Conservation (phyloP, 2,113 vertebrate genomes). For the Datnioides undecimradiatus region DNA sequence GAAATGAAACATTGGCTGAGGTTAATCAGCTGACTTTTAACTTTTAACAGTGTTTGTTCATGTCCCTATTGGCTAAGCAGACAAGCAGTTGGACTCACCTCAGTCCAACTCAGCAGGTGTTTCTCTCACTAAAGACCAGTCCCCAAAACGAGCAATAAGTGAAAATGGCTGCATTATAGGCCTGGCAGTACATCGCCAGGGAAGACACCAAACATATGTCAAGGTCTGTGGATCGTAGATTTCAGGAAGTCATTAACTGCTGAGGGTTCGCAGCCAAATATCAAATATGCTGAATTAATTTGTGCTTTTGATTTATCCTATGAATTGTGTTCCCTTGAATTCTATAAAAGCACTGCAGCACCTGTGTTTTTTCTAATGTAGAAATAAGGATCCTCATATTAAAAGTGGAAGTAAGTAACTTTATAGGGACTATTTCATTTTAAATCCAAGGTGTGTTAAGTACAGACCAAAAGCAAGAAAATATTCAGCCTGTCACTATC, state of each 20-base stretch:
- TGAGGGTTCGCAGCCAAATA: slow-evolving; percentile 6
- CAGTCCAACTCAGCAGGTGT: slow-evolving; percentile 42
- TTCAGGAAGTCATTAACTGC: slow-evolving; percentile 24
- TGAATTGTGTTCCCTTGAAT: not conserved
- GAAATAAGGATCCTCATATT: not conserved
- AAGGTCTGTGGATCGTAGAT: slow-evolving; percentile 15
- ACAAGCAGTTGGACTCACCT: slow-evolving; percentile 5
- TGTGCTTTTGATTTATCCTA: not conserved
- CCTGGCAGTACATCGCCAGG: slow-evolving; percentile 31
- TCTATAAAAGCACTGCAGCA: not conserved
- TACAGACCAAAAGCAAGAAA: not conserved
- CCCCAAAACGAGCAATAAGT: slow-evolving; percentile 45
- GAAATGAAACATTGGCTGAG: slow-evolving; percentile 20
- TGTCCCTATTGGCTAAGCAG: not conserved
- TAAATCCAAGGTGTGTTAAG: not conserved
- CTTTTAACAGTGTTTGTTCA: slow-evolving; percentile 8
- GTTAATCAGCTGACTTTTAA: slow-evolving; percentile 7
- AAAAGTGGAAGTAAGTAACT: not conserved
- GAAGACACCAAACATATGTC: slow-evolving; percentile 31
- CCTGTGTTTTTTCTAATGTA: not conserved
- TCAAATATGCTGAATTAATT: not conserved
- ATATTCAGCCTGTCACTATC: not conserved
- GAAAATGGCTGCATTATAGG: slow-evolving; percentile 44
- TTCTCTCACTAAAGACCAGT: slow-evolving; percentile 37
- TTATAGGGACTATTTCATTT: not conserved